Evolutionary conservation across 2,797 vertebrate genomes (phyloP).

Genomic region (Diglossa cyanea): DNA sequence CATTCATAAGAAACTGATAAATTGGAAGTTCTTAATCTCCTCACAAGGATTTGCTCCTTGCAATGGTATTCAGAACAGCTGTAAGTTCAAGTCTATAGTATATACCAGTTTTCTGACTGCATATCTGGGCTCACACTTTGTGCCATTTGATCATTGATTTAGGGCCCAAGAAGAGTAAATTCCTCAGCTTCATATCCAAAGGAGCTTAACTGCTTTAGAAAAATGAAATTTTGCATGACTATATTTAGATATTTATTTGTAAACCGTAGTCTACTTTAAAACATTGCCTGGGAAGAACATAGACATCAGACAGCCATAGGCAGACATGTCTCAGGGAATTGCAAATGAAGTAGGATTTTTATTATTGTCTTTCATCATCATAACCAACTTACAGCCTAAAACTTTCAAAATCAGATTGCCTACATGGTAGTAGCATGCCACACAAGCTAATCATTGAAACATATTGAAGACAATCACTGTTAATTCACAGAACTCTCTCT

Average conservation of each 20-base stretch:
- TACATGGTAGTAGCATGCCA: not conserved
- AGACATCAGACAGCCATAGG: not conserved
- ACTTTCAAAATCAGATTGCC: not conserved
- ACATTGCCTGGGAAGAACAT: not conserved
- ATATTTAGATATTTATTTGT: not conserved
- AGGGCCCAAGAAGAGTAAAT: not conserved
- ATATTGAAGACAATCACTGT: not conserved
- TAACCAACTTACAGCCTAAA: not conserved
- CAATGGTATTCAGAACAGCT: conserved; percentile 1
- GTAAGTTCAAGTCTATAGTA: not conserved
- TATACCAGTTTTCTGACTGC: not conserved
- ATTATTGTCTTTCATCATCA: not conserved
- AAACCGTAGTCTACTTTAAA: not conserved
- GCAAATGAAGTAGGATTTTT: not conserved
- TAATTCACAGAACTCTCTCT: not conserved
- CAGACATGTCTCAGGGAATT: not conserved
- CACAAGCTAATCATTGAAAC: not conserved
- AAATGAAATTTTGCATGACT: not conserved
- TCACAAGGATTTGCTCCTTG: not conserved
- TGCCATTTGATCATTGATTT: conserved; percentile 6
- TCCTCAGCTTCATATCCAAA: not conserved
- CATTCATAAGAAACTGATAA: conserved; percentile 21
- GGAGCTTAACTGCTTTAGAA: not conserved
- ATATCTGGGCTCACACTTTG: not conserved
- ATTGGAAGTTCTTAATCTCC: not conserved